Conservation (phyloP, 2,113 vertebrate species). For the Zonotrichia leucophrys region DNA sequence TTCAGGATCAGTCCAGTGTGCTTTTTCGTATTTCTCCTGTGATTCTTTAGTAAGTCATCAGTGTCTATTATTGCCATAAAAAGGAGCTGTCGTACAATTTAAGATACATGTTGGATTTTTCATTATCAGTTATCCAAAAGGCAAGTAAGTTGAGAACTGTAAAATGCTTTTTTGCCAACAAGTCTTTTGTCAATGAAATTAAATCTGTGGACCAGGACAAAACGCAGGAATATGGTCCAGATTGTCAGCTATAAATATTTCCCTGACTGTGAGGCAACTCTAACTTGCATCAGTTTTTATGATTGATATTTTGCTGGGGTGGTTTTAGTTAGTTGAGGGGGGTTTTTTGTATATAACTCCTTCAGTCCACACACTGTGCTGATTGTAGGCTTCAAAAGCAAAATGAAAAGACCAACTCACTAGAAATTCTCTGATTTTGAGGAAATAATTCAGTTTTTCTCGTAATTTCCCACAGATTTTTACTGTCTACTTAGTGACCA, state of each 20-base stretch:
- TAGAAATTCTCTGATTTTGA: constrained; percentile 36
- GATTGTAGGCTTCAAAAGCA: not conserved
- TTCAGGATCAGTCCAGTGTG: not conserved
- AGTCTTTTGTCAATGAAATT: not conserved
- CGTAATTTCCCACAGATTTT: constrained; percentile 14
- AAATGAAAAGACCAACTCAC: not conserved
- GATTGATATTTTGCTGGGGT: not conserved
- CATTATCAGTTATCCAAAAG: not conserved
- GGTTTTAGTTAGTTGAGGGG: not conserved
- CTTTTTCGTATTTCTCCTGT: not conserved
- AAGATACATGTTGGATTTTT: not conserved
- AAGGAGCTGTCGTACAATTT: not conserved
- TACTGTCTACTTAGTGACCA: constrained; percentile 14
- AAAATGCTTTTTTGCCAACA: not conserved
- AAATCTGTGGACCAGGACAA: not conserved
- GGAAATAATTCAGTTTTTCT: not conserved
- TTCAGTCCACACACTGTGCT: not conserved
- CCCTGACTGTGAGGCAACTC: not conserved
- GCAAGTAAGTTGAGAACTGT: not conserved
- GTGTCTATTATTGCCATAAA: not conserved
- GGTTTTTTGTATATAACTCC: not conserved
- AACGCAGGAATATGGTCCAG: not conserved
- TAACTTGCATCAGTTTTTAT: not conserved
- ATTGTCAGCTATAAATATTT: not conserved
- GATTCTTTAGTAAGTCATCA: not conserved